These are phyloP conservation scores for Connochaetes taurinus DNA, from an alignment of 2,113 vertebrate genomes.

Conservation along the genomic window DNA sequence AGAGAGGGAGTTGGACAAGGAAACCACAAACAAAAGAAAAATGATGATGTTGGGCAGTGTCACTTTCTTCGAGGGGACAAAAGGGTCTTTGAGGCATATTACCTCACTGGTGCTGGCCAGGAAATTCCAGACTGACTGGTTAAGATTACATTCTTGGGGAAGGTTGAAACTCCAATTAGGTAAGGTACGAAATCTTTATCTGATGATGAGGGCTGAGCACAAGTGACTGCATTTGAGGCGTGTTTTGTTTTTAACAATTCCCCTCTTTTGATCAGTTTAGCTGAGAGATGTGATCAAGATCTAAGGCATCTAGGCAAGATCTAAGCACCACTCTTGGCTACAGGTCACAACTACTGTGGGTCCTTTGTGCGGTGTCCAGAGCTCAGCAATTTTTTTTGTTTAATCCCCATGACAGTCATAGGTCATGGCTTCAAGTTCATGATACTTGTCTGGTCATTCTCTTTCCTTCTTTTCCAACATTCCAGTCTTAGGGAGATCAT, in stretches of 20 bases:
- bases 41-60: background rate
- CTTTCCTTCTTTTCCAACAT: background rate
- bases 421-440: background rate
- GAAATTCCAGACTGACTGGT: background rate
- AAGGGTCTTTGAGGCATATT: background rate
- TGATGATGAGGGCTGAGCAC: background rate
- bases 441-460: background rate
- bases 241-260: background rate
- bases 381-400: too few species aligned
- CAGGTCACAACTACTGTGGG: background rate
- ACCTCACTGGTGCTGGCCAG: background rate
- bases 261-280: background rate
- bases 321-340: background rate
- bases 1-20: background rate
- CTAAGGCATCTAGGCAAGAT: background rate
- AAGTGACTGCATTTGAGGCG: background rate
- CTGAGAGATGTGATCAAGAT: background rate
- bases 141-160: background rate
- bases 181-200: background rate
- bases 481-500: background rate
- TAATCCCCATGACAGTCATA: background rate
- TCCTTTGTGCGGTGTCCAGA: background rate
- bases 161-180: background rate
- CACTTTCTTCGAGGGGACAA: background rate
- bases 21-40: background rate